phyloP scores from a whole-genome alignment of 2,113 vertebrate species.

The Crotophaga sulcirostris region DNA sequence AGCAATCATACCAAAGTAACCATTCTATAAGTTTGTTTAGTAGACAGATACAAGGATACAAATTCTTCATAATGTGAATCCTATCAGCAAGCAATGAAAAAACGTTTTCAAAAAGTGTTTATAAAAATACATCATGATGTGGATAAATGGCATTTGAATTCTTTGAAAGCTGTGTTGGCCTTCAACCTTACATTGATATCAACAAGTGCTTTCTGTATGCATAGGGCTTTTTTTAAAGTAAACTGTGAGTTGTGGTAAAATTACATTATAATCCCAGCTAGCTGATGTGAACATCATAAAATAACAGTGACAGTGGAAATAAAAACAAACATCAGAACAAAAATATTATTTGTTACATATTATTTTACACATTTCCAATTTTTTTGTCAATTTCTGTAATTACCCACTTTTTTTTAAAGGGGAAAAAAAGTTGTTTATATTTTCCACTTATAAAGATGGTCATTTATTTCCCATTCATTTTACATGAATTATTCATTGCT shows the following conservation, averaged over 20 bases:
- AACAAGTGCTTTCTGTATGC: neutral
- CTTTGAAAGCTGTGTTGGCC: neutral
- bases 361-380: neutral
- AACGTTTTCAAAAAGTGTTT: neutral
- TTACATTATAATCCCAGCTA: neutral
- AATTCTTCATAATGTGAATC: neutral
- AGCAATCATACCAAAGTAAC: neutral
- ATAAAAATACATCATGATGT: neutral
- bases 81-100: neutral
- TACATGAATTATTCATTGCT: neutral
- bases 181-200: neutral
- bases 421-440: neutral
- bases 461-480: neutral
- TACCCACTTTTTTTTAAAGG: neutral
- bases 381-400: neutral
- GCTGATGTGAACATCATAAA: neutral
- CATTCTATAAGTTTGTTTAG: neutral
- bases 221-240: neutral
- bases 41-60: neutral
- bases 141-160: neutral
- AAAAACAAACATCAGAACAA: neutral
- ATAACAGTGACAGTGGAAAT: fast-evolving
- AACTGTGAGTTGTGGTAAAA: neutral
- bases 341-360: neutral
- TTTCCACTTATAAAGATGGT: neutral